Conservation (phyloP, 2,888 invertebrate species). For the Dyspetes luteomarginatus region DNA sequence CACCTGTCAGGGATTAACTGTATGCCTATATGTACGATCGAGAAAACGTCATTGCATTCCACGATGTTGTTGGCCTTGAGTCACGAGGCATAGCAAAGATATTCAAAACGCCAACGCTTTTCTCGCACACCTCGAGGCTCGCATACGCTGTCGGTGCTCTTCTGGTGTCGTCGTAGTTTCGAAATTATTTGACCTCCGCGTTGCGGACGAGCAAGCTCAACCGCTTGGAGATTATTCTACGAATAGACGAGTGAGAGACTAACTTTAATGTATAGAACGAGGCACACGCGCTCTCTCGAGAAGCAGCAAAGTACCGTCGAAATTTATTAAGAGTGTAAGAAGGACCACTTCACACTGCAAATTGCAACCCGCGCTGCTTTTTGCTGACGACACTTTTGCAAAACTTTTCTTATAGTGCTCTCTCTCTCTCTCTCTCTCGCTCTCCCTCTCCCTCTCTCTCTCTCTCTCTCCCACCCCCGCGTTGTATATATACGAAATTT, state of each 20-base stretch:
- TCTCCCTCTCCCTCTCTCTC: neutral
- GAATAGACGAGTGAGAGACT: conserved; percentile 64
- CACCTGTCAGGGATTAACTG: conserved; percentile 25
- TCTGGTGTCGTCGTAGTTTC: conserved; percentile 57
- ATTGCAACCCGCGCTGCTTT: conserved; percentile 28
- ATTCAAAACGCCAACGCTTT: conserved; percentile 64
- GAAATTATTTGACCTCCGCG: conserved; percentile 68
- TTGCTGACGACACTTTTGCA: conserved; percentile 53
- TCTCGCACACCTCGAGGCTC: conserved; percentile 23
- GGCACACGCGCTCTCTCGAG: conserved; percentile 36
- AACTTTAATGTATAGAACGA: conserved; percentile 4
- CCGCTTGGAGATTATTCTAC: conserved; percentile 66
- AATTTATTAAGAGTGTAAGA: conserved; percentile 20
- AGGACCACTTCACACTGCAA: conserved; percentile 50
- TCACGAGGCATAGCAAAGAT: conserved; percentile 59
- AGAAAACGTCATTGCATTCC: conserved; percentile 63
- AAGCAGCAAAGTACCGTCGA: conserved; percentile 45
- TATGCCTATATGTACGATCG: conserved; percentile 17
- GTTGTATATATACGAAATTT: conserved; percentile 26
- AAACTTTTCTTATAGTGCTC: conserved; percentile 24
- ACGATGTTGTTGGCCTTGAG: conserved; percentile 66
- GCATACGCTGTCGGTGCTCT: neutral
- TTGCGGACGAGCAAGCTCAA: conserved; percentile 53
- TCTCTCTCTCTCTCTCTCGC: conserved; percentile 5
- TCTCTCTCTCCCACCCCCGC: too few species aligned